Evolutionary conservation across 2,797 vertebrate genomes (phyloP), one percentile per base, ranked within the genome.

Genomic region (Steatocranus sp.): DNA sequence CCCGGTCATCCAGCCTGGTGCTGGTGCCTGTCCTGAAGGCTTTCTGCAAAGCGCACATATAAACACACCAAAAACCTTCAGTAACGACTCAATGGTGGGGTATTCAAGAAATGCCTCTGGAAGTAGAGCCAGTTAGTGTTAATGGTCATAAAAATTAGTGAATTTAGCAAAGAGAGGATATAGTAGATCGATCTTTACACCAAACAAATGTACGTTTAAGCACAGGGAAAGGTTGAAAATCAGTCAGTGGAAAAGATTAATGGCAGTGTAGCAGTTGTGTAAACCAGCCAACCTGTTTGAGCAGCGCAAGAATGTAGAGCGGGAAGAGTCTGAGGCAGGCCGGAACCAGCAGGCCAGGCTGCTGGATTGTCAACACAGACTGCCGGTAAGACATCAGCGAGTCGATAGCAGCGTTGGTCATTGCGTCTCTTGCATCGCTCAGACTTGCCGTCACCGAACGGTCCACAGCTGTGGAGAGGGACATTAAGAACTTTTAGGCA

Each of bases 321-420:
- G 98, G 98, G 75, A 99, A 98, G 83, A 99, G 97, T 5, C 97
- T 89, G 75, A 99, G 95, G 0, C 98, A 97, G 90, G 90, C 89
- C 1, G 98, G 98, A 18, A 97, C 95, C 77, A 98, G 95, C 41
- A 99, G 96, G 3, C 98, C 98, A 0, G 98, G 97, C 83, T 99
- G 98, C 15, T 98, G 98, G 89, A 97, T 90, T 89, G 96, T 97
- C 17, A 99, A 92, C 78, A 98, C 98, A 0, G 96, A 96, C 0
- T 96, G 95, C 2, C 98, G 96, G 80, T 97, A 99, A 0, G 98
- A 97, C 2, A 96, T 86, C 15, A 99, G 91, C 0, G 98, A 98
- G 90, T 99, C 98, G 0, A 99, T 97, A 86, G 97, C 97, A 0
- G 98, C 98, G 0, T 99, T 99, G 86, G 98, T 98, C 89, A 99